Evolutionary conservation across 2,797 vertebrate genomes (phyloP), one percentile per base, ranked within the genome.

Genomic region (Lepilemur septentrionalis): DNA sequence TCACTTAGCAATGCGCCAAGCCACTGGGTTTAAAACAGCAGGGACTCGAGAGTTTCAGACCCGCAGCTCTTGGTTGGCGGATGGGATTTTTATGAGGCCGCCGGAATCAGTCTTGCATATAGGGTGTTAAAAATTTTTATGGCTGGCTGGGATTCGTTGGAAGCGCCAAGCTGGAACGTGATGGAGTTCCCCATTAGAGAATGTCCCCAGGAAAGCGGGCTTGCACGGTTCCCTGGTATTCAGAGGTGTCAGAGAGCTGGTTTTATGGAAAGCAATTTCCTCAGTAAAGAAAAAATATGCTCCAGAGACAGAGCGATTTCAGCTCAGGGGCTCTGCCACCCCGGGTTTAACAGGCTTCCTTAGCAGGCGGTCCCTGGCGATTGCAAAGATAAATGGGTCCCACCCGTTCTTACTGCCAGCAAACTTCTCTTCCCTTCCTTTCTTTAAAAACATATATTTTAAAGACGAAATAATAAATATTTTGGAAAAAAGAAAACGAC

Each of bases 191-290:
- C 97, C 93, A 98, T 96, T 98, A 97, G 78, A 63, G 90, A 96
- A 96, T 94, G 93, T 61, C 97, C 98, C 96, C 96, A 90, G 97
- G 98, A 98, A 97, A 97, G 79, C 0, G 0, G 96, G 95, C 96
- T 67, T 75, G 95, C 95, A 78, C 88, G 80, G 95, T 86, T 98
- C 92, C 93, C 93, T 89, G 95, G 97, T 97, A 97, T 89, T 97
- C 82, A 1, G 95, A 98, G 97, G 96, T 98, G 97, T 96, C 96
- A 97, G 96, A 89, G 93, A 30, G 96, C 96, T 92, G 97, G 95
- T 97, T 98, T 98, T 98, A 98, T 97, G 96, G 97, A 65, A 59
- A 97, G 80, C 79, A 96, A 98, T 97, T 98, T 98, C 97, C 96
- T 97, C 91, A 93, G 96, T 95, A 94, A 97, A 98, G 96, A 95